These are phyloP conservation scores for Pyrocoelia pectoralis DNA, from an alignment of 2,888 invertebrate species.

Conservation along the genomic window DNA sequence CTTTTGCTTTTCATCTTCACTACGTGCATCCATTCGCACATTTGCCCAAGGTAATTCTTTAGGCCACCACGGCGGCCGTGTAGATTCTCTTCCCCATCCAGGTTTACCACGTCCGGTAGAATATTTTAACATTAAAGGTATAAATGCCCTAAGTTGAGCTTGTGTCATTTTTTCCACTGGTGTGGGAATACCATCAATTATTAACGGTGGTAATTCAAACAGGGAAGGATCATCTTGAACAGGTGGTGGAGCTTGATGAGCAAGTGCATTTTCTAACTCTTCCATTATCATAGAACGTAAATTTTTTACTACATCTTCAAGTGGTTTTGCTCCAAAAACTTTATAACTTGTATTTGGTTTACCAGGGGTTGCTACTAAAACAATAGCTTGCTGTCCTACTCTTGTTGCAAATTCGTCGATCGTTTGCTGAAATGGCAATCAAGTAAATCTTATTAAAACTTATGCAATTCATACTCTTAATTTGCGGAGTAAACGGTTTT, in stretches of 20 bases:
- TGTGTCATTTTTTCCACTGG: conserved; percentile 99
- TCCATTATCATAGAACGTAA: conserved; percentile 92
- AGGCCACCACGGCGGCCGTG: conserved; percentile 98
- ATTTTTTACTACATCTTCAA: conserved; percentile 95
- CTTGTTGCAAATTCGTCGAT: conserved; percentile 97
- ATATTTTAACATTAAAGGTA: conserved; percentile 97
- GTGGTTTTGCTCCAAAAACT: conserved; percentile 95
- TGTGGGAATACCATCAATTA: conserved; percentile 97
- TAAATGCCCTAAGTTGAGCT: conserved; percentile 95
- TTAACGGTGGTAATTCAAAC: conserved; percentile 94
- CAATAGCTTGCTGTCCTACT: conserved; percentile 96
- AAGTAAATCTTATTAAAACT: background rate
- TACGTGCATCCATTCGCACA: conserved; percentile 95
- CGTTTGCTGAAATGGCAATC: conserved; percentile 72
- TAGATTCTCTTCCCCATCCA: conserved; percentile 97
- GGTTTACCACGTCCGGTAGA: conserved; percentile 97
- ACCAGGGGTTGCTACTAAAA: conserved; percentile 94
- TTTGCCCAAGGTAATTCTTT: conserved; percentile 98
- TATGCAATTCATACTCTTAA: conserved; percentile 68
- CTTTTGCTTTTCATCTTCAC: conserved; percentile 97
- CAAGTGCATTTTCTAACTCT: conserved; percentile 90
- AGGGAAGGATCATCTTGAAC: conserved; percentile 89
- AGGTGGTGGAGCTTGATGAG: conserved; percentile 90
- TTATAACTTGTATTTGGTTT: conserved; percentile 96
- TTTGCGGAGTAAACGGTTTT: conserved; percentile 89